A percentile compares a stretch with the other conserved stretches of the same genome.
phyloP scores from a whole-genome alignment of 2,888 invertebrate genomes.

The Sinodicranocentrus sp. region DNA sequence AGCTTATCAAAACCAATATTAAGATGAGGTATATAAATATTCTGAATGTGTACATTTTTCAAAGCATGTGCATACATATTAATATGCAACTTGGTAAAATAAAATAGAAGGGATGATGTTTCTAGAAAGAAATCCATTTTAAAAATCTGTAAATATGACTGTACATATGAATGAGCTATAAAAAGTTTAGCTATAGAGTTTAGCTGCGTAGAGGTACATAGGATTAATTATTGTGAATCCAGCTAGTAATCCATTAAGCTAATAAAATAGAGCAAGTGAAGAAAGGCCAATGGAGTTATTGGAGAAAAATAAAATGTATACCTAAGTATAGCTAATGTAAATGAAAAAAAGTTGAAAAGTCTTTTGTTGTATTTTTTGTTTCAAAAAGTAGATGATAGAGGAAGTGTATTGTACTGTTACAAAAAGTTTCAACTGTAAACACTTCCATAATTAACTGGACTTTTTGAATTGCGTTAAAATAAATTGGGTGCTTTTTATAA shows the following conservation, averaged over 20 bases:
- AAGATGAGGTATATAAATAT: no score
- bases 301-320: constrained; percentile 1
- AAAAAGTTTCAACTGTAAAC: constrained; percentile 13
- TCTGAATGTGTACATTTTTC: background rate
- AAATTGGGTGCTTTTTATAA: constrained; percentile 68
- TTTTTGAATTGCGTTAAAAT: constrained; percentile 48
- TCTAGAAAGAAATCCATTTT: no score
- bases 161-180: no score
- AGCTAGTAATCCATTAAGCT: no score
- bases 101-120: no score
- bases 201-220: no score
- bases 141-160: no score
- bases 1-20: constrained; percentile 24
- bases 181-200: no score
- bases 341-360: no score
- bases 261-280: constrained; percentile 2
- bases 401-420: constrained; percentile 5
- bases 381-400: constrained; percentile 16
- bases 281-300: constrained; percentile 9
- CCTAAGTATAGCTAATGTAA: no score
- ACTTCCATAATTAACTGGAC: constrained; percentile 13
- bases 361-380: constrained; percentile 4
- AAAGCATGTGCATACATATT: background rate
- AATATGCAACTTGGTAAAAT: background rate
- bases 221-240: no score